phyloP scores from a whole-genome alignment of 2,888 invertebrate species.

The Acleris cristana region DNA sequence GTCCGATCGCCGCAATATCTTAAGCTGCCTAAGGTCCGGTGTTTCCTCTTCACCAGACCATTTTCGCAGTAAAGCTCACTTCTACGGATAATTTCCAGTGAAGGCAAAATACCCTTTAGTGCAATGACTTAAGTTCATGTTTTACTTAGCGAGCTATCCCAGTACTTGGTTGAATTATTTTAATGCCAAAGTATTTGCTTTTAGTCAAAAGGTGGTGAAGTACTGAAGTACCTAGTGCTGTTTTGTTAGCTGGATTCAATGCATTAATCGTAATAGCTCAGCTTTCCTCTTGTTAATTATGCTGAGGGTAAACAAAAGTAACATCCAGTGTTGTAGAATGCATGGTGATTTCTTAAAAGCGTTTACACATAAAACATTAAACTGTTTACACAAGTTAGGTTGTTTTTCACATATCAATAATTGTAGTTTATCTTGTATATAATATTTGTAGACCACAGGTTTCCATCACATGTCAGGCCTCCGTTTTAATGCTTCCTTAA shows the following conservation, averaged over 20 bases:
- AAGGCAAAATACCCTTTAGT: conserved; percentile 16
- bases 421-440: not conserved
- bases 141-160: conserved; percentile 25
- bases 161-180: conserved; percentile 34
- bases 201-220: conserved; percentile 8
- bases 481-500: conserved; percentile 10
- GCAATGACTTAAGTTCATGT: conserved; percentile 22
- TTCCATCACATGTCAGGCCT: conserved; percentile 8
- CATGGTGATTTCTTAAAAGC: too few relatives aligned
- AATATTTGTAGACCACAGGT: not conserved
- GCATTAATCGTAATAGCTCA: not conserved
- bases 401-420: too few relatives aligned
- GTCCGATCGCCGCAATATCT: conserved; percentile 76
- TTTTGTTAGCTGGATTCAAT: not conserved
- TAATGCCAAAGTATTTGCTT: conserved; percentile 31
- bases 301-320: too few relatives aligned
- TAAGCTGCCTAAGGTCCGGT: conserved; percentile 63
- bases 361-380: too few relatives aligned
- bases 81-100: conserved; percentile 26
- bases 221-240: not conserved
- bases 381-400: too few relatives aligned
- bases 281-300: not conserved
- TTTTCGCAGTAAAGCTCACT: conserved; percentile 44
- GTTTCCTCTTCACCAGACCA: conserved; percentile 52
- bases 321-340: too few relatives aligned